These are phyloP conservation scores for Tylochromis polylepis DNA, from an alignment of 2,113 vertebrate genomes.

Conservation along the genomic window DNA sequence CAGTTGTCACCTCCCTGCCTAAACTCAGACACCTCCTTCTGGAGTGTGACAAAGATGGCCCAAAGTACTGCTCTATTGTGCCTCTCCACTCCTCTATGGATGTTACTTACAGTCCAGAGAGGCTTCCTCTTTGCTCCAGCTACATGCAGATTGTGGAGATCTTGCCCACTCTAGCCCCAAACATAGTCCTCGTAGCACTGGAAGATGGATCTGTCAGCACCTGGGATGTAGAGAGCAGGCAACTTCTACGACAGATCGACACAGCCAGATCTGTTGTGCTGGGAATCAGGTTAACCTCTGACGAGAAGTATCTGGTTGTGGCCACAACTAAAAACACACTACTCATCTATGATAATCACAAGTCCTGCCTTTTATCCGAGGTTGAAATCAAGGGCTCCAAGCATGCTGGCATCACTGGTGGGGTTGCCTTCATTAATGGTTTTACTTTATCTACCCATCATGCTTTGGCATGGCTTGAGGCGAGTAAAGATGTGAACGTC, in stretches of 20 bases:
- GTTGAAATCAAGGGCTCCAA: conserved; percentile 97
- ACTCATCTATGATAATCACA: conserved; percentile 93
- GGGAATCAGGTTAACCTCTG: conserved; percentile 87
- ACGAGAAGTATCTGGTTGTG: conserved; percentile 96
- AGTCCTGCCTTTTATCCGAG: conserved; percentile 95
- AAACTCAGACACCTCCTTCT: conserved; percentile 94
- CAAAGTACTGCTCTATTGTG: conserved; percentile 97
- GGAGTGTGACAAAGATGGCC: conserved; percentile 97
- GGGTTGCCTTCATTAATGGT: conserved; percentile 89
- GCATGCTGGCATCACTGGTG: conserved; percentile 79
- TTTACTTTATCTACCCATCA: conserved; percentile 92
- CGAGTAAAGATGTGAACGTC: conserved; percentile 94
- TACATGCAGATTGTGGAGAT: conserved; percentile 95
- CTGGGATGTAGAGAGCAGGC: conserved; percentile 92
- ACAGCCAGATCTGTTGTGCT: conserved; percentile 91
- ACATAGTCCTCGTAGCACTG: conserved; percentile 88
- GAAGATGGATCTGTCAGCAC: conserved; percentile 97
- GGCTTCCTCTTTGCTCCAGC: conserved; percentile 88
- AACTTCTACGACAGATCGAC: conserved; percentile 91
- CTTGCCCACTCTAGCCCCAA: conserved; percentile 89
- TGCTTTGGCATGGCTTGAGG: conserved; percentile 95
- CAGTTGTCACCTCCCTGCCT: conserved; percentile 92
- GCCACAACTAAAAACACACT: conserved; percentile 97
- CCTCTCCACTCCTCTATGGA: conserved; percentile 98
- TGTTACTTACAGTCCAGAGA: conserved; percentile 92